These are phyloP conservation scores for Auanema sp. DNA, from an alignment of 2,888 invertebrate genomes.

Conservation along the genomic window DNA sequence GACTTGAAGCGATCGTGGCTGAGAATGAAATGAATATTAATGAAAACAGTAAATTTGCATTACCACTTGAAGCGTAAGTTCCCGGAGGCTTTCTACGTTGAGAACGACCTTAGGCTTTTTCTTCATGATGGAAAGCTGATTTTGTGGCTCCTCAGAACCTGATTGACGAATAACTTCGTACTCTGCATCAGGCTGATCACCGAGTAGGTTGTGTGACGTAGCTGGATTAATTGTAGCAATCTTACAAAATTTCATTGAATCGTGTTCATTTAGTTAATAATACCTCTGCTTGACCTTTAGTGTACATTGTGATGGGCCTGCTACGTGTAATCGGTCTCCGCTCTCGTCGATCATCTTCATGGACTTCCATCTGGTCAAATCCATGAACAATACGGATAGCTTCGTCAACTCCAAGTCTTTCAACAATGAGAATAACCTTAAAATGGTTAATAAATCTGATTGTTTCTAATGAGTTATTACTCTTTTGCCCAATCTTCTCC, in stretches of 20 bases:
- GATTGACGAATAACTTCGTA: too few species aligned
- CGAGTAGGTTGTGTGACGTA: too few species aligned
- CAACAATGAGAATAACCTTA: slow-evolving; percentile 56
- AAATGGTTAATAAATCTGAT: neutral
- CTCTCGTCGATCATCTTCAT: neutral
- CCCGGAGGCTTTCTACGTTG: too few species aligned
- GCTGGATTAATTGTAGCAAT: too few species aligned
- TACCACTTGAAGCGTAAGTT: neutral
- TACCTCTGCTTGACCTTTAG: neutral
- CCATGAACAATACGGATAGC: slow-evolving; percentile 51
- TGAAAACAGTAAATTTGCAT: neutral
- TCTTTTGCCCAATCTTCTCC: slow-evolving; percentile 78
- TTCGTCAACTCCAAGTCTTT: slow-evolving; percentile 55
- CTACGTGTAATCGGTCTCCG: neutral
- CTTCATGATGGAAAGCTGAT: too few species aligned
- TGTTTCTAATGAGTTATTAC: slow-evolving; percentile 12
- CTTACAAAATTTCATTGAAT: too few species aligned
- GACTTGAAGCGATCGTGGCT: slow-evolving; percentile 5
- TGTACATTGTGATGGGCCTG: neutral
- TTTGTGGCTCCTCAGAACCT: too few species aligned
- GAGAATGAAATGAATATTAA: neutral
- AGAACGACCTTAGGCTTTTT: too few species aligned
- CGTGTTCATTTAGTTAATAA: too few species aligned
- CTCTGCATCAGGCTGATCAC: too few species aligned
- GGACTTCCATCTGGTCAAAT: slow-evolving; percentile 47